These are phyloP conservation scores for Ophioderma brevispina DNA, from an alignment of 35 echinoderm and acorn worm genomes.

Conservation along the genomic window DNA sequence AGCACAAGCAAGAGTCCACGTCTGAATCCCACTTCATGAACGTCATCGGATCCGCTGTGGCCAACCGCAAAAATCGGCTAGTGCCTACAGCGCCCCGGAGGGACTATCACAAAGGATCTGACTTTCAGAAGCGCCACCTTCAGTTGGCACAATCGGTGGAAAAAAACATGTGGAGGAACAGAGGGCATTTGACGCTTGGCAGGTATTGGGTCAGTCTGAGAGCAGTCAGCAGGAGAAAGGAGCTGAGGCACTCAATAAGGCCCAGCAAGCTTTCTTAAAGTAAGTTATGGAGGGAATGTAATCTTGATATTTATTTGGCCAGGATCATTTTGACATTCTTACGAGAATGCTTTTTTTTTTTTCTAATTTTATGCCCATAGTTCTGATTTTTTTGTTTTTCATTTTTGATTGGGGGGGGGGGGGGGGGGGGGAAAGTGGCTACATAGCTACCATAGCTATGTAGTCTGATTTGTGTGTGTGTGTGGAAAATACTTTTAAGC, in stretches of 20 bases:
- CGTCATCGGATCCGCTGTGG: constrained; percentile 88
- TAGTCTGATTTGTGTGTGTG: too few relatives aligned
- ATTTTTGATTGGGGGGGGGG: too few relatives aligned
- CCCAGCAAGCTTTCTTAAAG: constrained; percentile 66
- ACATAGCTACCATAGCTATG: too few relatives aligned
- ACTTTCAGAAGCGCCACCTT: constrained; percentile 78
- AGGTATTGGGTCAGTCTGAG: constrained; percentile 82
- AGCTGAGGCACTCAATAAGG: constrained; percentile 7
- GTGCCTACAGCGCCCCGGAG: constrained; percentile 78
- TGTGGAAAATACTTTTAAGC: too few relatives aligned
- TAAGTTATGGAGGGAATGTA: too few relatives aligned
- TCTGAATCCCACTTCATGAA: constrained; percentile 78
- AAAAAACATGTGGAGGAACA: constrained; percentile 83
- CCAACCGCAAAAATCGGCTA: constrained; percentile 91
- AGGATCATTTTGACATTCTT: too few relatives aligned
- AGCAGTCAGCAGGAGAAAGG: constrained; percentile 25
- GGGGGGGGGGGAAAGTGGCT: too few relatives aligned
- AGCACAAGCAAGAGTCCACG: constrained; percentile 87
- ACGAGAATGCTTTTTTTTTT: too few relatives aligned
- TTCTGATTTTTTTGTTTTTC: too few relatives aligned
- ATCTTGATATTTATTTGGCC: too few relatives aligned
- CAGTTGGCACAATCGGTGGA: constrained; percentile 62
- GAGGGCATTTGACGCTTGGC: constrained; percentile 87
- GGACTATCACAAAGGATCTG: constrained; percentile 64
- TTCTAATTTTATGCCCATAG: too few relatives aligned